phyloP scores from a whole-genome alignment of 2,888 invertebrate species.

The Sialis fuliginosa region DNA sequence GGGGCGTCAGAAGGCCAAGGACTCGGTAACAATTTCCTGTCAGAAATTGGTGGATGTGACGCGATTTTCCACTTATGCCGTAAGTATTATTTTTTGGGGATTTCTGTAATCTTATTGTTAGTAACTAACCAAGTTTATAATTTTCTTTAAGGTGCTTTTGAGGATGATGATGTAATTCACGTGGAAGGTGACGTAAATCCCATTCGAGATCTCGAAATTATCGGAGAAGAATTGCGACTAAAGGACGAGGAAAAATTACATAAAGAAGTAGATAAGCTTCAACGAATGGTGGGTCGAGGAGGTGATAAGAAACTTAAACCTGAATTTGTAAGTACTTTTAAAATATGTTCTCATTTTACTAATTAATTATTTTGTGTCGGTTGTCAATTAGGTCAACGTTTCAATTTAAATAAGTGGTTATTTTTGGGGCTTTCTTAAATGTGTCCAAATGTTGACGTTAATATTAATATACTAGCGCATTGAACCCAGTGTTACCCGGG shows the following conservation, averaged over 20 bases:
- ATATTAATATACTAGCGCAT: too few species aligned
- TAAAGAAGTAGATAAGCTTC: conserved; percentile 70
- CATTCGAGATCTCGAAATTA: conserved; percentile 89
- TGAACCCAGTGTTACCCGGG: too few species aligned
- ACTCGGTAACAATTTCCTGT: conserved; percentile 94
- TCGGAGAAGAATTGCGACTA: conserved; percentile 82
- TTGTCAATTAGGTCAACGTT: too few species aligned
- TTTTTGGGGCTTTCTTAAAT: too few species aligned
- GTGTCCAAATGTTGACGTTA: too few species aligned
- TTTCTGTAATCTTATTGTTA: too few species aligned
- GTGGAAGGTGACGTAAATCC: conserved; percentile 98
- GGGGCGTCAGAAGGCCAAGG: conserved; percentile 98
- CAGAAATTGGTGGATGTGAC: conserved; percentile 97
- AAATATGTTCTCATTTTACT: conserved; percentile 2
- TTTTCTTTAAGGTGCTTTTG: conserved; percentile 64
- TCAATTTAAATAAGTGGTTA: too few species aligned
- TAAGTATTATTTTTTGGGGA: conserved; percentile 41
- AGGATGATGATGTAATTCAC: conserved; percentile 94
- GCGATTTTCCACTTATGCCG: conserved; percentile 94
- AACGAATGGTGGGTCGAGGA: conserved; percentile 65
- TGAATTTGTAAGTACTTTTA: conserved; percentile 86
- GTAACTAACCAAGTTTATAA: too few species aligned
- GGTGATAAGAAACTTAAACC: conserved; percentile 88
- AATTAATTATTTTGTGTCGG: neutral
- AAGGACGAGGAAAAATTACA: conserved; percentile 86